phyloP scores from a whole-genome alignment of 2,888 invertebrate genomes.

The Syrphus vitripennis region DNA sequence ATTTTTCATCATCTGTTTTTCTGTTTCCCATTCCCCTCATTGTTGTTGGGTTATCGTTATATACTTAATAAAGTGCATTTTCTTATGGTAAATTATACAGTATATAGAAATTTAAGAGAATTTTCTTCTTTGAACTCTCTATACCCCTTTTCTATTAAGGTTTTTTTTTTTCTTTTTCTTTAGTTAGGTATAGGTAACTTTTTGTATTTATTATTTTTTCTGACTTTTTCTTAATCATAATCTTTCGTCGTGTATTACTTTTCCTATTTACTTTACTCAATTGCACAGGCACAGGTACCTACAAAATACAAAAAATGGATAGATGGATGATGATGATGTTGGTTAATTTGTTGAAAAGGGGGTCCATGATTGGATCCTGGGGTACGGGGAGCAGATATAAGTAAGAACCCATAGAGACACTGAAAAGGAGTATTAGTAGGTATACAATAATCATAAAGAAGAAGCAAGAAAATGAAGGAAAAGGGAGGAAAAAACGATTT shows the following conservation, averaged over 20 bases:
- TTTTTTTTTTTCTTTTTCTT: background rate
- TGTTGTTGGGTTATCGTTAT: too few relatives aligned
- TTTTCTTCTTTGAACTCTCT: background rate
- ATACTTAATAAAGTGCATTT: constrained; percentile 20
- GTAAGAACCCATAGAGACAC: background rate
- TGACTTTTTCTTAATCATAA: background rate
- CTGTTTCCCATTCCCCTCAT: constrained; percentile 51
- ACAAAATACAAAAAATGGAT: constrained; percentile 52
- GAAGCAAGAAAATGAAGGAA: constrained; percentile 25
- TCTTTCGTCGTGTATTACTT: constrained; percentile 36
- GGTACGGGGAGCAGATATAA: background rate
- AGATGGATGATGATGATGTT: constrained; percentile 53
- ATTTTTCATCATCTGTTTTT: constrained; percentile 45
- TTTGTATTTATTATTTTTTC: background rate
- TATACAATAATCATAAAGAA: constrained; percentile 21
- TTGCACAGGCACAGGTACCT: constrained; percentile 51
- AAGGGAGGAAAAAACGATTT: too few relatives aligned
- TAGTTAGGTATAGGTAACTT: too few relatives aligned
- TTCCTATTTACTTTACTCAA: constrained; percentile 61
- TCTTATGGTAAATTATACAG: background rate
- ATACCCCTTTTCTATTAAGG: background rate
- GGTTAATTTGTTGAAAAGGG: constrained; percentile 42
- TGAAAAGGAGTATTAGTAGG: background rate
- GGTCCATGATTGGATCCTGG: background rate
- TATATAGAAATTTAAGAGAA: background rate